Evolutionary conservation across 2,113 vertebrate genomes (phyloP), one percentile per base, ranked within the genome.

Genomic region (Urocolius indicus): DNA sequence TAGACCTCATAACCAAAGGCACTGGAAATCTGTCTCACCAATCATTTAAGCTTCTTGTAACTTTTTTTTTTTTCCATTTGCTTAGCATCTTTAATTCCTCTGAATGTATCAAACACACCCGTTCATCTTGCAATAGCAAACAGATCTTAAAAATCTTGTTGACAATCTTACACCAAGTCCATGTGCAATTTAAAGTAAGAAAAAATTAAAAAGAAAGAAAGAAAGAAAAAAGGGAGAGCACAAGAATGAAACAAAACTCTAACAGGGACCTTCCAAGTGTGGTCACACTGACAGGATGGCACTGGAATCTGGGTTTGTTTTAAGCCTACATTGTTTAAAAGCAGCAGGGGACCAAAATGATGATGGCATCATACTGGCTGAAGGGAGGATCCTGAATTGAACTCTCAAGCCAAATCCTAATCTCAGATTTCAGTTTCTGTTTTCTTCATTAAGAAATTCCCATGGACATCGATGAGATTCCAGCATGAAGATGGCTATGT

Each of bases 311-410:
- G 95, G 52, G 80, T 79, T 95, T 94, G 85, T 68, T 96, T 94
- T 92, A 81, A 92, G 93, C 86, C 57, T 78, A 78, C 80, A 95
- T 96, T 96, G 95, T 95, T 92, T 87, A 58, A 87, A 93, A 97
- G 73, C 93, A 92, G 85, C 90, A 84, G 94, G 93, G 62, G 66
- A 65, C 52, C 62, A 55, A 93, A 90, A 96, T 30, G 94, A 90
- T 92, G 93, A 96, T 95, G 94, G 92, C 87, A 93, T 95, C 95
- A 94, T 49, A 94, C 69, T 93, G 81, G 49, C 78, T 87, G 78
- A 91, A 91, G 72, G 81, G 63, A 85, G 63, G 71, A 91, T 90
- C 89, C 90, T 71, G 91, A 94, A 83, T 48, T 96, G 93, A 94
- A 95, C 91, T 96, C 79, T 71, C 41, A 66, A 67, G 89, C 91